Base-by-base conservation (phyloP, 2,797 vertebrate genomes). In the Rhinatrema bivittatum region DNA sequence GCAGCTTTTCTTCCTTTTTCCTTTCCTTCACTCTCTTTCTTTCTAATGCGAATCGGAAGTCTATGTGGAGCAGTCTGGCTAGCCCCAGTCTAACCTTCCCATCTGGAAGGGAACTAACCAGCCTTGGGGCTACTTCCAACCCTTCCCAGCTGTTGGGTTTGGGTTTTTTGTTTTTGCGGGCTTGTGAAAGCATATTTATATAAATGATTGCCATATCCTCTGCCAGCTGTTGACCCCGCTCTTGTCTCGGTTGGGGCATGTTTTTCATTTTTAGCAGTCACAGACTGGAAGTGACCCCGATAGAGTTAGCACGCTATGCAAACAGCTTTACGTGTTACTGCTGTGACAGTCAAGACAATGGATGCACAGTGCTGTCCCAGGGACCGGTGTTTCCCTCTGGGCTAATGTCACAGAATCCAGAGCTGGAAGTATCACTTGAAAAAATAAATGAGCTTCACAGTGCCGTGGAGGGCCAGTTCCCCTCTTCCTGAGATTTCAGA, bases 121-220 rank as follows among this genome's bases (percentile, higher is more conserved):
- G 91, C 94, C 93, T 97, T 83, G 87, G 86, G 95, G 94, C 95
- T 92, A 97, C 90, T 93, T 88, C 85, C 91, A 97, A 97, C 92
- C 91, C 93, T 95, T 97, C 95, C 94, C 95, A 98, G 94, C 94
- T 98, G 95, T 91, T 95, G 89, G 86, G 81, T 88, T 93, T 78
- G 86, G 87, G 74, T 80, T 87, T 86, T 85, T 84, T 73, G 81
- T 93, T 92, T 94, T 90, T 87, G 90, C 77, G 89, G 87, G 89
- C 87, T 94, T 84, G 87, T 89, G 88, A 93, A 93, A 91, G 90
- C 88, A 88, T 90, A 93, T 93, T 93, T 96, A 91, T 91, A 91
- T 91, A 93, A 97, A 96, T 92, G 92, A 97, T 91, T 95, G 93
- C 93, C 91, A 93, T 95, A 95, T 98, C 91, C 91, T 92, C 69